These are phyloP conservation scores for Anthoptus insignis DNA, from an alignment of 2,888 invertebrate genomes.

Conservation along the genomic window DNA sequence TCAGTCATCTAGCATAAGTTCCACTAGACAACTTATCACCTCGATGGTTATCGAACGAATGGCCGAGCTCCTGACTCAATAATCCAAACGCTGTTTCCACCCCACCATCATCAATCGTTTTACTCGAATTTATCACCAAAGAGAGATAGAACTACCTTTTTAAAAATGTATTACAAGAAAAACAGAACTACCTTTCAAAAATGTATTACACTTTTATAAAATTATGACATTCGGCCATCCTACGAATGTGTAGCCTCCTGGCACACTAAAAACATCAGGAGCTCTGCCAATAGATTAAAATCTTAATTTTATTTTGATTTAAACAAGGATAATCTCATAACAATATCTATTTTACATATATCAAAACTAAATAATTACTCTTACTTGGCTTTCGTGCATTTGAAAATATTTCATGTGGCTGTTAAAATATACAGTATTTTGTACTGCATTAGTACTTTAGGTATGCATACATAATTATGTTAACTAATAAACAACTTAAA, in stretches of 20 bases:
- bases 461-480: constrained; percentile 13
- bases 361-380: background rate
- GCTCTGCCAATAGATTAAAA: constrained; percentile 21
- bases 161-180: no score
- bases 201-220: no score
- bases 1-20: no score
- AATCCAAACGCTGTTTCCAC: no score
- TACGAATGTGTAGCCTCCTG: constrained; percentile 25
- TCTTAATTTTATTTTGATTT: constrained; percentile 20
- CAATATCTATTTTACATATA: background rate
- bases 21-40: no score
- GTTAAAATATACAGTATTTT: constrained; percentile 23
- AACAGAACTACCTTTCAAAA: no score
- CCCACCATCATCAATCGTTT: no score
- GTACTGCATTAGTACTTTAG: constrained; percentile 24
- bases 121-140: no score
- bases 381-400: constrained; percentile 11
- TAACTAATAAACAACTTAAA: background rate
- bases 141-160: constrained; percentile 8
- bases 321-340: constrained; percentile 16
- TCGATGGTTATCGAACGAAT: no score
- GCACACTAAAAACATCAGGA: constrained; percentile 19
- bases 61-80: no score
- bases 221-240: constrained; percentile 32
- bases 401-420: constrained; percentile 17